Base-by-base conservation (phyloP, 2,797 vertebrate genomes). In the Acrossocheilus fasciatus region DNA sequence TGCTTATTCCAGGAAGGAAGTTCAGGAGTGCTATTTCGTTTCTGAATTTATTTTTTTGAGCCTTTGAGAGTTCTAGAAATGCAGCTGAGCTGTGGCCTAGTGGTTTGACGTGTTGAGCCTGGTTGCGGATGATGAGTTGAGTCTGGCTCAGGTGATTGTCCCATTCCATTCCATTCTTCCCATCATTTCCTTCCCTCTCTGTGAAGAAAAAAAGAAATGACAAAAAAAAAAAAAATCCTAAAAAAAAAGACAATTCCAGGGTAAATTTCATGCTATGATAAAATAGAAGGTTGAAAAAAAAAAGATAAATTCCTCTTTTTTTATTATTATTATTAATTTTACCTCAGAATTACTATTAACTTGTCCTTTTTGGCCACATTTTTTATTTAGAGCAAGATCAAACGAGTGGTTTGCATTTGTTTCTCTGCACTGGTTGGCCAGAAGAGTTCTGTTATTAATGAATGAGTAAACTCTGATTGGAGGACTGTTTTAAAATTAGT, bases 331-430 rank as follows among this genome's bases (percentile, higher is more conserved):
- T 89, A 92, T 92, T 83, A 70, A 86, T 93, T 95, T 93, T 93
- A 95, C 94, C 93, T 95, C 93, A 94, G 88, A 92, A 88, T 82
- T 92, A 91, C 52, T 75, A 43, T 83, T 78, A 68, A 83, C 45
- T 81, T 76, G 62, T 85, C 78, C 43, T 87, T 81, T 84, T 87
- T 92, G 88, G 90, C 91, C 90, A 89, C 87, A 87, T 83, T 90
- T 90, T 79, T 90, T 91, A 92, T 91, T 91, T 91, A 66, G 92
- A 93, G 93, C 92, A 93, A 94, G 92, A 93, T 89, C 91, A 92
- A 90, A 92, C 80, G 73, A 90, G 88, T 84, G 88, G 39, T 79
- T 83, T 85, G 75, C 84, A 54, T 90, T 91, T 83, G 70, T 94
- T 90, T 88, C 47, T 87, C 83, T 90, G 89, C 89, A 86, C 90